Conservation (phyloP, 1,140 invertebrate species). For the Drosophila parabipectinata region DNA sequence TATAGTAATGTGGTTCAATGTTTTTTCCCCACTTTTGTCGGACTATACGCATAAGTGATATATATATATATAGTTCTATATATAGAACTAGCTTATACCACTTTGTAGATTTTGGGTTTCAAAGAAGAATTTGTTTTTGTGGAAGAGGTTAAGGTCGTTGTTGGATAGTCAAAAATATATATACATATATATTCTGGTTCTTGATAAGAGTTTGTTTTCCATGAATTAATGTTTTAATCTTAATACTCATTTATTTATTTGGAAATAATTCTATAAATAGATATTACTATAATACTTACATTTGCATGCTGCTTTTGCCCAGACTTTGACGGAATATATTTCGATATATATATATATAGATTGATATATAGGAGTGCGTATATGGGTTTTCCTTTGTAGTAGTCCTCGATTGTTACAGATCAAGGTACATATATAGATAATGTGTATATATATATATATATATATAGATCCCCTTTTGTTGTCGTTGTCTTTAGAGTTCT, state of each 20-base stretch:
- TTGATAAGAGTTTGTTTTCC: too few species aligned
- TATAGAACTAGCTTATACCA: slow-evolving; percentile 6
- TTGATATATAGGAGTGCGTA: background rate
- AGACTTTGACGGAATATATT: background rate
- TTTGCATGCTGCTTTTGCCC: slow-evolving; percentile 47
- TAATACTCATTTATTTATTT: too few species aligned
- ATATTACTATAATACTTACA: slow-evolving; percentile 34
- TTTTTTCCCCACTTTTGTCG: slow-evolving; percentile 49
- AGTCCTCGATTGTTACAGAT: background rate
- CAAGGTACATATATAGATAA: background rate
- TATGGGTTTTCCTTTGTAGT: background rate
- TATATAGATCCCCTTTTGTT: too few species aligned
- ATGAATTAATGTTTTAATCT: too few species aligned
- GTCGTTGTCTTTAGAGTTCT: slow-evolving; percentile 34
- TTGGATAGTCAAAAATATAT: too few species aligned
- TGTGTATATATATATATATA: background rate
- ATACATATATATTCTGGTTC: too few species aligned
- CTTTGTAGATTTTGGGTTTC: slow-evolving; percentile 19
- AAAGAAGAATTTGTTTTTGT: background rate
- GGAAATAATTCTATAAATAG: slow-evolving; percentile 1
- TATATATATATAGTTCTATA: slow-evolving; percentile 11
- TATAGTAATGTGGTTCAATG: slow-evolving; percentile 61
- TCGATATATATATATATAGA: background rate
- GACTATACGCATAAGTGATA: slow-evolving; percentile 9
- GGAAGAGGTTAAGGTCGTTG: slow-evolving; percentile 17